Percentiles rank a stretch among this genome's conserved stretches.
Conservation (phyloP, 1,140 invertebrate species). For the Eurosta solidaginis region DNA sequence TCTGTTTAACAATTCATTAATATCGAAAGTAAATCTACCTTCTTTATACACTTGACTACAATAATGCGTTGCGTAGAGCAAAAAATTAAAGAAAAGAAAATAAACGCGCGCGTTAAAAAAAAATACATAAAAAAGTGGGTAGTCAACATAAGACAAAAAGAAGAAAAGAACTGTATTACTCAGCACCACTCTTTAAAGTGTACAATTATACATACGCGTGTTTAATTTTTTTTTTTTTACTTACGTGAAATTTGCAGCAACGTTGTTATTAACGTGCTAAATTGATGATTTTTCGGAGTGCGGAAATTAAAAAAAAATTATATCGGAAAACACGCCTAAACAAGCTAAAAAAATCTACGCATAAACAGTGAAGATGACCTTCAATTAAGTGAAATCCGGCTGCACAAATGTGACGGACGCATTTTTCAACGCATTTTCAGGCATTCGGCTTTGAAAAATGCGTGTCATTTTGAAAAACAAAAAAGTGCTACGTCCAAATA, state of each 20-base stretch:
- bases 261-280: no score
- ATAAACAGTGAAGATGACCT: background rate
- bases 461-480: constrained; percentile 14
- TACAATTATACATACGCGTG: background rate
- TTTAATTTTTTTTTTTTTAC: background rate
- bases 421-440: background rate
- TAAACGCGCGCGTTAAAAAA: no score
- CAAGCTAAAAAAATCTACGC: background rate
- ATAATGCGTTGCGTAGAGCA: no score
- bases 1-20: no score
- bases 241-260: background rate
- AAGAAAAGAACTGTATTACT: background rate
- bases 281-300: constrained; percentile 8
- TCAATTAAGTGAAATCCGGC: background rate
- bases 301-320: background rate
- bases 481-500: background rate
- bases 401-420: background rate
- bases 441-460: background rate
- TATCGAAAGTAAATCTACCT: no score
- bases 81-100: background rate
- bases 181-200: background rate
- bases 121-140: background rate
- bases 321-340: background rate
- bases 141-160: background rate
- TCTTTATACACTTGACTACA: no score